A percentile compares a stretch with the other conserved stretches of the same genome.
These are phyloP conservation scores for Macrotis lagotis DNA, from an alignment of 2,113 vertebrate genomes.

Conservation along the genomic window DNA sequence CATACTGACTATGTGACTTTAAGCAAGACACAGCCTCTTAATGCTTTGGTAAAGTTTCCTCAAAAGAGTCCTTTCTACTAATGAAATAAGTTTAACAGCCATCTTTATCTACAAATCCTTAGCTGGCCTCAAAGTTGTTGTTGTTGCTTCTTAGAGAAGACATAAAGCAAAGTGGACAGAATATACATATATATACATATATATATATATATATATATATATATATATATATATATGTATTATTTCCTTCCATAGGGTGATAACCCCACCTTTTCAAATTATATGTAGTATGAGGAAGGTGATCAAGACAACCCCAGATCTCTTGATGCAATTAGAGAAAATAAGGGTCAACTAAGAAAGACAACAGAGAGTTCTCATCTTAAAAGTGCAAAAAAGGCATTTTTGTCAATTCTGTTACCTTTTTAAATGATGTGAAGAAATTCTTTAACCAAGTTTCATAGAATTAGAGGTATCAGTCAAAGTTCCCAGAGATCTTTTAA, in stretches of 20 bases:
- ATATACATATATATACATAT: background rate
- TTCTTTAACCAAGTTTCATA: background rate
- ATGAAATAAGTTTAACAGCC: background rate
- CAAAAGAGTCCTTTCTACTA: background rate
- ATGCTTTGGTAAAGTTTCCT: background rate
- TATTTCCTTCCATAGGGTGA: background rate
- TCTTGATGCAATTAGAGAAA: background rate
- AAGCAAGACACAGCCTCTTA: background rate
- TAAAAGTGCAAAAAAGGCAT: background rate
- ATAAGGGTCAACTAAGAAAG: background rate
- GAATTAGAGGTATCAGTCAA: background rate
- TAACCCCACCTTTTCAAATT: background rate
- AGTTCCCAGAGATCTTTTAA: background rate
- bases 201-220: background rate
- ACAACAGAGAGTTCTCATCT: background rate
- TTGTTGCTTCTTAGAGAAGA: background rate
- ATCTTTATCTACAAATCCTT: background rate
- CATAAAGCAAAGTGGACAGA: background rate
- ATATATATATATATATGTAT: background rate
- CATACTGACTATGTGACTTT: background rate
- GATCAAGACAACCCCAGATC: background rate
- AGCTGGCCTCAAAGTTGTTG: background rate
- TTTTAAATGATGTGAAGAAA: background rate
- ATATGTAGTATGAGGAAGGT: background rate
- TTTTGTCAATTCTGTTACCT: background rate